Evolutionary conservation across 2,113 vertebrate genomes (phyloP), one percentile per base, ranked within the genome.

Genomic region (Dasyornis broadbenti): DNA sequence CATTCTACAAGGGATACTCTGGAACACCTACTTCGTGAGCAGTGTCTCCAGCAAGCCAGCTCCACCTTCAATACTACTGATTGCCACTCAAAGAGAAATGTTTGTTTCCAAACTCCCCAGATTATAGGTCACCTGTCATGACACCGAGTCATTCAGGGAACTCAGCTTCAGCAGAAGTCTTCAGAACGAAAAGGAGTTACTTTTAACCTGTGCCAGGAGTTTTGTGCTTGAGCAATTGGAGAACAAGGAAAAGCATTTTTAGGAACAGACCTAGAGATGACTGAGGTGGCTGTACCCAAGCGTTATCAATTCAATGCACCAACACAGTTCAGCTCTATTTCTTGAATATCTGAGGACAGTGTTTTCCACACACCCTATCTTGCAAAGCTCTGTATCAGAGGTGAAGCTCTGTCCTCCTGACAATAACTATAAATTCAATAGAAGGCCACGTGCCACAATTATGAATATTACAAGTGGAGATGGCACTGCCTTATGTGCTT

Each of bases 331-430:
- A 60, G 35, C 24, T 75, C 35, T 68, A 6, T 26, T 65, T 81
- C 73, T 61, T 0, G 0, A 65, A 16, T 1, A 2, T 30, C 27
- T 23, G 57, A 87, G 33, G 47, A 85, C 42, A 2, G 13, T 8
- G 18, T 40, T 88, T 82, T 52, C 37, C 59, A 89, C 20, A 31
- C 15, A 10, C 18, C 4, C 71, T 45, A 3, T 37, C 40, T 59
- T 44, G 28, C 66, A 92, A 69, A 89, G 53, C 54, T 82, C 57
- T 7, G 1, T 40, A 66, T 53, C 60, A 44, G 49, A 78, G 31
- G 15, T 18, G 60, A 83, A 78, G 56, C 54, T 86, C 76, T 77
- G 66, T 33, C 15, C 37, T 80, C 49, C 6, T 61, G 27, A 35
- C 27, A 50, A 10, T 17, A 59, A 47, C n/a, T 9, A 6, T 10